These are phyloP conservation scores for Limnodromus scolopaceus DNA, from an alignment of 2,797 vertebrate genomes.

Conservation along the genomic window DNA sequence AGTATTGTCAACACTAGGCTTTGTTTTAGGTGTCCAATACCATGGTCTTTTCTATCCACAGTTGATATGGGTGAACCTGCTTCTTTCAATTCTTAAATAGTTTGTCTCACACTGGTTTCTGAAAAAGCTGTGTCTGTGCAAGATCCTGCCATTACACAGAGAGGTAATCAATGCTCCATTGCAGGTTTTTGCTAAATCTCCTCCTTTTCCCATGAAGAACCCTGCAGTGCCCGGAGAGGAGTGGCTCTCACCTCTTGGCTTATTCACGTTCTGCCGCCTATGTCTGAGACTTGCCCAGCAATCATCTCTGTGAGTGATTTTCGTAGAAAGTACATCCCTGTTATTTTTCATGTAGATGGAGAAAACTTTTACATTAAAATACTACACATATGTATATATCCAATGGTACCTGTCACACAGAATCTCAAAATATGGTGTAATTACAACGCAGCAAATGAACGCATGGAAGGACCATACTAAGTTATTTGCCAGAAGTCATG, in stretches of 20 bases:
- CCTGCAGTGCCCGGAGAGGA: not conserved
- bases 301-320: not conserved
- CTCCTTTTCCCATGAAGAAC: not conserved
- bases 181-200: not conserved
- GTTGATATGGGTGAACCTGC: not conserved
- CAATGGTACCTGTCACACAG: not conserved
- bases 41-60: not conserved
- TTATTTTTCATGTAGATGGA: not conserved
- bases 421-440: not conserved
- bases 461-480: not conserved
- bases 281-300: not conserved
- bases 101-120: not conserved
- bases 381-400: not conserved
- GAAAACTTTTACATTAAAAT: not conserved
- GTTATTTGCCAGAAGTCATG: not conserved
- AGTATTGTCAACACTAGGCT: not conserved
- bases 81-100: not conserved
- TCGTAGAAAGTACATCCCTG: not conserved
- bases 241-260: not conserved
- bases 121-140: not conserved
- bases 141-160: not conserved
- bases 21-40: not conserved
- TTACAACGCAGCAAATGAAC: not conserved
- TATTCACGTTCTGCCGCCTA: not conserved
- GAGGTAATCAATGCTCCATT: not conserved